Evolutionary conservation across 2,888 invertebrate species (phyloP).

Genomic region (Netelia melanura): DNA sequence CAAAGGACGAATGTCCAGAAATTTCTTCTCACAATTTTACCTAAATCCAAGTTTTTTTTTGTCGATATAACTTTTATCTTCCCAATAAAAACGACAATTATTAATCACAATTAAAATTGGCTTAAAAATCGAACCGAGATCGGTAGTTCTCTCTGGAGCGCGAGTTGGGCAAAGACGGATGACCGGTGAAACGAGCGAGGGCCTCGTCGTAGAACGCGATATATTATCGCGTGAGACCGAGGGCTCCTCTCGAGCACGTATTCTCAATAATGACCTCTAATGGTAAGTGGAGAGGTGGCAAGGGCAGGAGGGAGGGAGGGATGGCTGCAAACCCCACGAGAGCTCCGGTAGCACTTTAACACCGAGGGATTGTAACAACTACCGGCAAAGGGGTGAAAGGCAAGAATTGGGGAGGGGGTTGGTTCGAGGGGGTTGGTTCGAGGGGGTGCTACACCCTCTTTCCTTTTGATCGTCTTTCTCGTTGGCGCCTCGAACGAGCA

Average conservation of each 20-base stretch:
- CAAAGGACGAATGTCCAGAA: too few relatives aligned
- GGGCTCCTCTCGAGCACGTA: conserved; percentile 41
- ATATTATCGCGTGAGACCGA: conserved; percentile 23
- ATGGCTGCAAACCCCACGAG: conserved; percentile 3
- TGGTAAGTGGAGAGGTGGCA: conserved; percentile 58
- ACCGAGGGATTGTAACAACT: conserved; percentile 55
- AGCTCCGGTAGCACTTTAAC: conserved; percentile 42
- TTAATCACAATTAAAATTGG: background rate
- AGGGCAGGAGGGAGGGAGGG: background rate
- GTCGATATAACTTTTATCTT: background rate
- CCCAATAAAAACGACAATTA: background rate
- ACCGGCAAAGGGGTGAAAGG: background rate
- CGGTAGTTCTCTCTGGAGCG: background rate
- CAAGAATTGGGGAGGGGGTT: too few relatives aligned
- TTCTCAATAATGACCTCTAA: conserved; percentile 62
- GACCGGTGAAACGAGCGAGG: background rate
- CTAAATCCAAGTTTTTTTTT: background rate
- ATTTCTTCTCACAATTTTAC: too few relatives aligned
- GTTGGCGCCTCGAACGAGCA: conserved; percentile 30
- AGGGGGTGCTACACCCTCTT: conserved; percentile 23
- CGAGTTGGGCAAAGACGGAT: background rate
- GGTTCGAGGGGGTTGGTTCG: background rate
- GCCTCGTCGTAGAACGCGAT: background rate
- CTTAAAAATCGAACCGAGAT: too few relatives aligned
- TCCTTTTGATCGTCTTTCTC: conserved; percentile 49